Base-by-base conservation (phyloP, 2,797 vertebrate genomes). In the Phylloscopus collybita region DNA sequence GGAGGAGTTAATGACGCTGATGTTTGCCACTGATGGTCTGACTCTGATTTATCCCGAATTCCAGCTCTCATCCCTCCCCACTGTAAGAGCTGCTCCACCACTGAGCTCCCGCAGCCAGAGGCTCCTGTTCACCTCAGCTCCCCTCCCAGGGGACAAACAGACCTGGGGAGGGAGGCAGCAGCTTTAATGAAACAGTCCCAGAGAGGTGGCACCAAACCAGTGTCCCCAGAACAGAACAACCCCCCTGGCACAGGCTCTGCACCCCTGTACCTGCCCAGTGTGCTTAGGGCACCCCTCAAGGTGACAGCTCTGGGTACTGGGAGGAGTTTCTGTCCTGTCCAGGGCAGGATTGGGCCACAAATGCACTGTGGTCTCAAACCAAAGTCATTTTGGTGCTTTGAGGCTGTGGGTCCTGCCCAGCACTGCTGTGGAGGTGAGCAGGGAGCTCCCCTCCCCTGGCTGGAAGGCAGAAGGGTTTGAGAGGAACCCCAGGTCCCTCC, bases 231-330 rank as follows among this genome's bases (percentile, higher is more conserved):
- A 5, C 51, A 72, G 27, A 32, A 44, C 36, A 47, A 16, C 5
- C 10, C 62, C 67, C 19, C 62, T 5, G 4, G n/a, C 49, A 50
- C 0, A 0, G 34, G 14, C 26, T 76, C 34, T 80, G 47, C 61
- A 25, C 42, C 6, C 47, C 60, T 0, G 0, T 13, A 10, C 17
- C 49, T 56, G 27, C 47, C 36, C 1, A 0, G 3, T 1, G 7
- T n/a, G 32, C 17, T 9, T 45, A 47, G 16, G 29, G n/a, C 81
- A 74, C 25, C 44, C 30, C 21, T 81, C 4, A 5, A 15, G 1
- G 34, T 11, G 5, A 5, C 34, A 38, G 6, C 13, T 25, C 40
- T 32, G 27, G 26, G 23, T 38, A 7, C 7, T 8, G 34, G 22
- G n/a, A 56, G 26, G 51, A 61, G 20, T 38, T 27, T 12, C 42